phyloP scores from a whole-genome alignment of 2,113 vertebrate species.

The Lepus americanus region DNA sequence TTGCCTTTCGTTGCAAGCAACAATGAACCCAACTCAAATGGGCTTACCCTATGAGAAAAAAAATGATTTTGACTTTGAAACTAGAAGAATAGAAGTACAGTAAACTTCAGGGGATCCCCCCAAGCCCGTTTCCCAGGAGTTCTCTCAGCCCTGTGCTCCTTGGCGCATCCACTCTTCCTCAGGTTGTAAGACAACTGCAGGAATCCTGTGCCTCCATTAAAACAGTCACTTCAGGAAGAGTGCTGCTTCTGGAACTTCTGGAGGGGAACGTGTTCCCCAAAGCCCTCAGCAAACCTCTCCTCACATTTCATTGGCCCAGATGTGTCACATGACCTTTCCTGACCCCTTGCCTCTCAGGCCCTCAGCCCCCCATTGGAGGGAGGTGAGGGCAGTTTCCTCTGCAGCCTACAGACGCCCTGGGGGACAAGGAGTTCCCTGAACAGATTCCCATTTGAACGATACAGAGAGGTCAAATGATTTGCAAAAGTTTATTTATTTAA shows the following conservation, averaged over 20 bases:
- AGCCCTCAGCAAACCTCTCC: neutral
- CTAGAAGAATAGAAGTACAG: neutral
- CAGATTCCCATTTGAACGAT: neutral
- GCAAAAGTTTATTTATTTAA: neutral
- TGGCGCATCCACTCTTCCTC: neutral
- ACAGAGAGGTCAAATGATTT: neutral
- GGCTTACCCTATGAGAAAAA: neutral
- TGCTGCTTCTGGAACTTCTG: neutral
- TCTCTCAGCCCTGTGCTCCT: neutral
- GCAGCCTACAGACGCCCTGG: neutral
- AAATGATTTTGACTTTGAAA: neutral
- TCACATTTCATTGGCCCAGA: neutral
- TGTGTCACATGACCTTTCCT: neutral
- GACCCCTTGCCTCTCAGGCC: rapidly evolving
- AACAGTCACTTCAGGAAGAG: neutral
- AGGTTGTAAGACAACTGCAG: neutral
- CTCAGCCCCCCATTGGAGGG: rapidly evolving
- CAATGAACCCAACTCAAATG: neutral
- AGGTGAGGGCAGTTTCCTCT: neutral
- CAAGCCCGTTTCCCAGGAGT: neutral
- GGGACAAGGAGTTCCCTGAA: neutral
- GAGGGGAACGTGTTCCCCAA: neutral
- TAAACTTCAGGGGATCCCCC: neutral
- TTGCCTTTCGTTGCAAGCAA: neutral
- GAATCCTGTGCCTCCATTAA: neutral